phyloP scores from a whole-genome alignment of 2,113 vertebrate species.

The Pyrgilauda ruficollis region DNA sequence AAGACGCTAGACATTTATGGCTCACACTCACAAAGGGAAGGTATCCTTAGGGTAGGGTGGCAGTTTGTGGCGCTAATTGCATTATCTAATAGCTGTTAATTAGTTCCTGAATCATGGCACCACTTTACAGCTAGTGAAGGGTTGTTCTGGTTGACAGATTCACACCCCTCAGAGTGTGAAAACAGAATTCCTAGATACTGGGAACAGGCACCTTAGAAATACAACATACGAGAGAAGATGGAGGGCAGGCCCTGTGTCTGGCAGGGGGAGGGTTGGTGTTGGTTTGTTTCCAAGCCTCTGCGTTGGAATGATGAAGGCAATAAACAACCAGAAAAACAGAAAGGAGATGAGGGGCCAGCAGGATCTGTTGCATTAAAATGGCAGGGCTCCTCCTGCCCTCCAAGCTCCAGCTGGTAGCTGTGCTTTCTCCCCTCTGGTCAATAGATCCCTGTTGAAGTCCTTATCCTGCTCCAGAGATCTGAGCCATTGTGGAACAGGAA shows the following conservation, averaged over 20 bases:
- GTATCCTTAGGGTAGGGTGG: background rate
- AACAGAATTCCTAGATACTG: background rate
- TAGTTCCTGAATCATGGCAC: slow-evolving; percentile 33
- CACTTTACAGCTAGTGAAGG: background rate
- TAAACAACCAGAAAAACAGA: background rate
- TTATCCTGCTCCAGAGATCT: background rate
- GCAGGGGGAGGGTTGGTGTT: background rate
- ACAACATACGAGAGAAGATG: background rate
- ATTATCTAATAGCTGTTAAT: slow-evolving; percentile 56
- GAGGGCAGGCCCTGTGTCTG: background rate
- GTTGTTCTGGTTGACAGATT: slow-evolving; percentile 38
- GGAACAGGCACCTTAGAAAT: background rate
- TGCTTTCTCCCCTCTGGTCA: background rate
- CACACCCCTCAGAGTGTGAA: background rate
- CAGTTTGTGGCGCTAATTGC: slow-evolving; percentile 28
- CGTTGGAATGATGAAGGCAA: background rate
- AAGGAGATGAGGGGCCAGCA: background rate
- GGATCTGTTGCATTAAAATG: background rate
- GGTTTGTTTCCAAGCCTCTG: background rate
- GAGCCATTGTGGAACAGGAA: background rate
- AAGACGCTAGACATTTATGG: background rate
- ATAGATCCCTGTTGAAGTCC: background rate
- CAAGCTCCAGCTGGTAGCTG: background rate
- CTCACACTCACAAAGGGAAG: background rate
- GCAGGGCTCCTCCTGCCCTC: background rate